phyloP scores from a whole-genome alignment of 2,113 vertebrate species.

The Blennius ocellaris region DNA sequence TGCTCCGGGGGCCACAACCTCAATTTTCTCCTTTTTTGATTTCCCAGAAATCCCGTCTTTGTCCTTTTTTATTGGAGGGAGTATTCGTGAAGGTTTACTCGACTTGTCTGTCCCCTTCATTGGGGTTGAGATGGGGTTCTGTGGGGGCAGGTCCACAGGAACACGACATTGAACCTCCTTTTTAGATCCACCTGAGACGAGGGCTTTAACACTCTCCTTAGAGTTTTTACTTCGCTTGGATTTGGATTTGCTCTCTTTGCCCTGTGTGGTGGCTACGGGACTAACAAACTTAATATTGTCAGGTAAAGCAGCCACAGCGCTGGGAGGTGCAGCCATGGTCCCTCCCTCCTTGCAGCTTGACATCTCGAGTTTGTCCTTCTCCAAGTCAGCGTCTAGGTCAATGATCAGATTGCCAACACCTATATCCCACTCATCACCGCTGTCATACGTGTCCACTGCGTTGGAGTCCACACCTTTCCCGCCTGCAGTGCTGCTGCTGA shows the following conservation, averaged over 20 bases:
- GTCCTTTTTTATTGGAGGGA: constrained; percentile 91
- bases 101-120: constrained; percentile 90
- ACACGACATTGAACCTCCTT: constrained; percentile 88
- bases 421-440: constrained; percentile 99
- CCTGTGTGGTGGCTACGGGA: constrained; percentile 89
- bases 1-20: constrained; percentile 76
- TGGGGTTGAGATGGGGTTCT: constrained; percentile 72
- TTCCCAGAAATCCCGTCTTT: constrained; percentile 91
- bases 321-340: constrained; percentile 87
- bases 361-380: constrained; percentile 99
- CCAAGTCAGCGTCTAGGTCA: constrained; percentile 97
- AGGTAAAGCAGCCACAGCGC: constrained; percentile 91
- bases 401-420: constrained; percentile 98
- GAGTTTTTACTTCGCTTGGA: constrained; percentile 96
- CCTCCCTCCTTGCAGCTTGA: constrained; percentile 95
- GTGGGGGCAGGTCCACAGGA: constrained; percentile 58
- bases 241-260: constrained; percentile 97
- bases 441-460: constrained; percentile 96
- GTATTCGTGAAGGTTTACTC: constrained; percentile 87
- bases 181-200: constrained; percentile 88
- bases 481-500: constrained; percentile 98
- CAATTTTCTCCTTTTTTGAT: constrained; percentile 94
- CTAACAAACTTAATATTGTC: constrained; percentile 98
- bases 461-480: constrained; percentile 98
- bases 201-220: constrained; percentile 90